These are phyloP conservation scores for Polypedilum vanderplanki DNA, from an alignment of 1,140 invertebrate genomes.

Conservation along the genomic window DNA sequence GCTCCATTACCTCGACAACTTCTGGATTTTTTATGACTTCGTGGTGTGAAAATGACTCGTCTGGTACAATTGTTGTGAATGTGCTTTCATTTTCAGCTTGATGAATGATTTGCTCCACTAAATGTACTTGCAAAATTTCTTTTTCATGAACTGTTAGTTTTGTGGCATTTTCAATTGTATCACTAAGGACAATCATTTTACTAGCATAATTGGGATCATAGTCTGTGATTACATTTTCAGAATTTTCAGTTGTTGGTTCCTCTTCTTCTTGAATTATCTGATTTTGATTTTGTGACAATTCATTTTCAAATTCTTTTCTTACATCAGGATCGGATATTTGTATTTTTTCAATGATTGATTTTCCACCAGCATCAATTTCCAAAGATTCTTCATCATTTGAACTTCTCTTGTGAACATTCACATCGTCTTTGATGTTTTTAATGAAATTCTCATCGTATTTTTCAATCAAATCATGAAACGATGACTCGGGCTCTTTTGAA, in stretches of 20 bases:
- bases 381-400: not conserved
- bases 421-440: not conserved
- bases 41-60: not conserved
- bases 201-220: not conserved
- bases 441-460: not conserved
- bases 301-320: constrained; percentile 14
- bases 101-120: not conserved
- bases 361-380: not conserved
- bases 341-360: not conserved
- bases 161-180: not conserved
- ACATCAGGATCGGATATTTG: constrained; percentile 7
- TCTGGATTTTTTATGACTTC: not conserved
- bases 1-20: not conserved
- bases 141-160: not conserved
- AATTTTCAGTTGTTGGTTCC: not conserved
- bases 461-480: not conserved
- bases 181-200: not conserved
- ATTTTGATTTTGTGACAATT: not conserved
- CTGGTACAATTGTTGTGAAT: not conserved
- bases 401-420: not conserved
- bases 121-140: constrained; percentile 8
- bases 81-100: not conserved
- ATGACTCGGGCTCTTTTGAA: not conserved
- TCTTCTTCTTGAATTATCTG: not conserved
- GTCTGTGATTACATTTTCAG: not conserved